phyloP scores from a whole-genome alignment of 2,113 vertebrate genomes.

The Nyctereutes procyonoides region DNA sequence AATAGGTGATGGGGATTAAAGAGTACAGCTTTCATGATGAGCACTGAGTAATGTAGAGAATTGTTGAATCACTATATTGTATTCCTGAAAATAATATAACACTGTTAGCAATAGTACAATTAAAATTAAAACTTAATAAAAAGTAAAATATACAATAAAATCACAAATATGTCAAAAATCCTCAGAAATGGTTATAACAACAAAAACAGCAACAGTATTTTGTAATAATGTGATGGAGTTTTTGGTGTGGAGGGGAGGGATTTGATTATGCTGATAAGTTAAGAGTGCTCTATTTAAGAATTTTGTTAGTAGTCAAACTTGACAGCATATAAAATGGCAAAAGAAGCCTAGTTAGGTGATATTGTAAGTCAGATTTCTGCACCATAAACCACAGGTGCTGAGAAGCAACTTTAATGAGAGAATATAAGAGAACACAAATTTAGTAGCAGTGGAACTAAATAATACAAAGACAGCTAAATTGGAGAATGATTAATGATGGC shows the following conservation, averaged over 20 bases:
- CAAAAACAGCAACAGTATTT: neutral
- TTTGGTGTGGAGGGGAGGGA: neutral
- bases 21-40: neutral
- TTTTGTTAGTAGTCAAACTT: neutral
- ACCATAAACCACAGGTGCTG: conserved; percentile 50
- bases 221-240: neutral
- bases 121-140: neutral
- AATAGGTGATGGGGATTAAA: neutral
- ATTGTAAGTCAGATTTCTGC: conserved; percentile 49
- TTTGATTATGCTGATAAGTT: conserved; percentile 21
- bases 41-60: neutral
- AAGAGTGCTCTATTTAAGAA: conserved; percentile 10
- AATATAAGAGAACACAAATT: conserved; percentile 40
- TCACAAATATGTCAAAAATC: neutral
- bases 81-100: neutral
- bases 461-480: neutral
- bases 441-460: neutral
- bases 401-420: conserved; percentile 67
- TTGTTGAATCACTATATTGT: neutral
- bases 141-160: neutral
- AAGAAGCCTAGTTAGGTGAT: conserved; percentile 14
- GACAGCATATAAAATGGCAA: neutral
- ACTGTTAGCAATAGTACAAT: neutral
- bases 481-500: conserved; percentile 40
- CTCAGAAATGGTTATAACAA: conserved; percentile 15